Conservation (phyloP, 2,113 vertebrate genomes). For the Gymnogyps californianus region DNA sequence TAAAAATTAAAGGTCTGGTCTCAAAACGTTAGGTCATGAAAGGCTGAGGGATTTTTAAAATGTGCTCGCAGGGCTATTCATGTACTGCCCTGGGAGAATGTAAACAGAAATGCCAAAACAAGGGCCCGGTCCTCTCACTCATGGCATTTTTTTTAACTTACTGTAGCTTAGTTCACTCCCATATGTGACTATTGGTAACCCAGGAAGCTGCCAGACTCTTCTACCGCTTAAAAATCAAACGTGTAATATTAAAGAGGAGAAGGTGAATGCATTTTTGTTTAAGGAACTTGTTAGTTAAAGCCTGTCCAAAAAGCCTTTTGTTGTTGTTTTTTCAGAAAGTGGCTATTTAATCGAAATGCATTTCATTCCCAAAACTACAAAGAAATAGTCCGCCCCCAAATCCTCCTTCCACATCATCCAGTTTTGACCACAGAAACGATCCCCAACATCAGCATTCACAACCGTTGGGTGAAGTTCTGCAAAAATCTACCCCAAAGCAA, state of each 20-base stretch:
- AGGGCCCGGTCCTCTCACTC: neutral
- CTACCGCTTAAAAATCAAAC: neutral
- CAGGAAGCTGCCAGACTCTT: neutral
- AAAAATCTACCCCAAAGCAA: neutral
- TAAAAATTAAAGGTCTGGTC: neutral
- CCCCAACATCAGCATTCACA: neutral
- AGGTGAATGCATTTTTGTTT: rapidly evolving
- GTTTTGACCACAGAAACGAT: neutral
- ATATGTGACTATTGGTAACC: neutral
- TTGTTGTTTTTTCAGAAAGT: neutral
- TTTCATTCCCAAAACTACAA: neutral
- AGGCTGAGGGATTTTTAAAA: neutral
- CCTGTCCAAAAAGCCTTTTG: neutral
- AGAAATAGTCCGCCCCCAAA: neutral
- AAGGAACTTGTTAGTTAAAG: neutral
- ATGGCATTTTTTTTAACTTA: neutral
- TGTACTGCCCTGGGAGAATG: neutral
- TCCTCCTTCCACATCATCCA: neutral
- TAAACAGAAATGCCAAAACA: neutral
- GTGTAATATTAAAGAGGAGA: neutral
- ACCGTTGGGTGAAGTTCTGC: rapidly evolving
- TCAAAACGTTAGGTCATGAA: neutral
- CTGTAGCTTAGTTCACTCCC: neutral
- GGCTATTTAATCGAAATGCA: neutral
- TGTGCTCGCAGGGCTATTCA: rapidly evolving